A percentile compares a stretch with the other conserved stretches of the same genome.
These are phyloP conservation scores for Canis aureus DNA, from an alignment of 2,113 vertebrate species.

Conservation along the genomic window DNA sequence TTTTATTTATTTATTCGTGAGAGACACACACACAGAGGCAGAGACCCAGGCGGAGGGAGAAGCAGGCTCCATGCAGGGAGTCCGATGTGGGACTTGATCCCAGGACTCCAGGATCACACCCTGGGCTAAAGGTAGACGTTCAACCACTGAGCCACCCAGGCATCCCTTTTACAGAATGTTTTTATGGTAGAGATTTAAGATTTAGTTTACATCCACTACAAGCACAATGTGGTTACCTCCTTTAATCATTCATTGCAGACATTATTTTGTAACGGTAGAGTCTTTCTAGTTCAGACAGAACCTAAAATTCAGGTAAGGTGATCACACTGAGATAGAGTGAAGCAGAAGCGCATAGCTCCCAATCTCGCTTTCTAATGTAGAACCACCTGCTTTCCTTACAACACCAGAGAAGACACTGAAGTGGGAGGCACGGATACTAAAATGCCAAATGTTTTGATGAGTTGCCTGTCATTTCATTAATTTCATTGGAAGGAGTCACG, in stretches of 20 bases:
- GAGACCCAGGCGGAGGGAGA: no score
- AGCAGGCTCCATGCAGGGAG: no score
- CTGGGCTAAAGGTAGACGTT: no score
- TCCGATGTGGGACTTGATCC: no score
- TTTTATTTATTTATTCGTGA: no score
- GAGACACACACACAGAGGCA: no score
- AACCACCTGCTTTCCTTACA: constrained; percentile 61
- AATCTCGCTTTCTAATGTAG: not conserved
- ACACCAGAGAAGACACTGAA: not conserved
- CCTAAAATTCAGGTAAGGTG: not conserved
- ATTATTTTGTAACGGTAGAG: not conserved
- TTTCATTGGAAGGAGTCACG: constrained; percentile 40
- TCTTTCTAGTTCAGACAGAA: constrained; percentile 53
- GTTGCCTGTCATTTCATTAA: constrained; percentile 59
- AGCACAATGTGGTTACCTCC: not conserved
- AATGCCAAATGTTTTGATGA: constrained; percentile 57
- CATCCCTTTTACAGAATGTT: not conserved
- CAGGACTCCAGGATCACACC: no score
- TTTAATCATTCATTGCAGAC: not conserved
- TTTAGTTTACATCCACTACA: not conserved
- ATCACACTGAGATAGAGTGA: not conserved
- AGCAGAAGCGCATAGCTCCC: not conserved
- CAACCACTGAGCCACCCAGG: no score
- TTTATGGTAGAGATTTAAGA: not conserved
- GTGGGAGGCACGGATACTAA: constrained; percentile 1